Base-by-base conservation (phyloP, 2,888 invertebrate species). In the Agrypnus murinus region DNA sequence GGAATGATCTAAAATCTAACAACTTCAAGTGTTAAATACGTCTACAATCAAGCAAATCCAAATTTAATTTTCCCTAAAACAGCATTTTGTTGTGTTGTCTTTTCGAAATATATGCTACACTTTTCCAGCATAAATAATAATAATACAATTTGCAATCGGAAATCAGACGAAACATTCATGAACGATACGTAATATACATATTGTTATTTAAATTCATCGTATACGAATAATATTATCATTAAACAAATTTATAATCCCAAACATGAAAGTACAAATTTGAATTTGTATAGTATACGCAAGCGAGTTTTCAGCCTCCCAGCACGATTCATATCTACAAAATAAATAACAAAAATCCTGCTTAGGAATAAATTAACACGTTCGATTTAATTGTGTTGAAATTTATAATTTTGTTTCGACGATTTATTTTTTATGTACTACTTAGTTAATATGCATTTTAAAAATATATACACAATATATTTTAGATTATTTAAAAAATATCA, bases 151-250 rank as follows among this genome's bases (percentile, higher is more conserved):
- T n/a, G 48, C 1, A n/a, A 4, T 48, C 48, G 9, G 48, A 48
- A 48, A 25, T 25, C 9, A 48, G 48, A 48, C 12, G 48, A 48
- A 45, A 48, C 48, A 48, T 48, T 48, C 48, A 48, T 48, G 45
- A 8, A 8, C 19, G 8, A 25, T 45, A n/a, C n/a, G n/a, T n/a
- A n/a, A n/a, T n/a, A n/a, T n/a, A 19, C 48, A 48, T 48, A 48
- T 48, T 48, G 48, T 48, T 15, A 48, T 48, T 48, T 48, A 48
- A 48, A 48, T 48, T 48, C 25, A 12, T 45, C 48, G 25, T 25
- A 1, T 25, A 25, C 48, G 19, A 10, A 25, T 25, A 25, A 12
- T 25, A 19, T 48, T 48, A 48, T 25, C 48, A n/a, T 48, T 48
- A 48, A 48, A 48, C n/a, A 48, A 40, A 48, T 25, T 48, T 48